phyloP scores from a whole-genome alignment of 1,140 invertebrate genomes.

The Pogonus chalceus region DNA sequence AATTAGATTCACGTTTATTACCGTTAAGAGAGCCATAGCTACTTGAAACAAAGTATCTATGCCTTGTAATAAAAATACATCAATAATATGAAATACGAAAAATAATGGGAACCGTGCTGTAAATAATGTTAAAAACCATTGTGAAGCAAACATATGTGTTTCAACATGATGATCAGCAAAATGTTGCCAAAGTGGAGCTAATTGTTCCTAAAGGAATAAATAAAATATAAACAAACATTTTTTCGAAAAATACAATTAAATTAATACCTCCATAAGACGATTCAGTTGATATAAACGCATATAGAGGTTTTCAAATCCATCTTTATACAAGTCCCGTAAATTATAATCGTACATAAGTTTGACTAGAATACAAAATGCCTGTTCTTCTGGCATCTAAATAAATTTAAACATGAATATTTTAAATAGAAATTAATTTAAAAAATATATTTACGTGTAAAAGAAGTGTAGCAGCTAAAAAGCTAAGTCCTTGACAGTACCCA shows the following conservation, averaged over 20 bases:
- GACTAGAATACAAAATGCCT: slow-evolving; percentile 94
- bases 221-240: slow-evolving; percentile 13
- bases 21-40: slow-evolving; percentile 83
- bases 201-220: slow-evolving; percentile 65
- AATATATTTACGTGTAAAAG: slow-evolving; percentile 76
- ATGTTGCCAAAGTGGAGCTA: slow-evolving; percentile 82
- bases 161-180: slow-evolving; percentile 88
- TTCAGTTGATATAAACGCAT: slow-evolving; percentile 95
- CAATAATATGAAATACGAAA: slow-evolving; percentile 95
- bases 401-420: slow-evolving; percentile 12
- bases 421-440: slow-evolving; percentile 11
- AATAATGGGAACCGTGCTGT: slow-evolving; percentile 96
- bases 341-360: slow-evolving; percentile 96
- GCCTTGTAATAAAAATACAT: slow-evolving; percentile 90
- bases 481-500: slow-evolving; percentile 96
- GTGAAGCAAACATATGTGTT: slow-evolving; percentile 98
- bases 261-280: slow-evolving; percentile 74
- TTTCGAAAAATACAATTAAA: not conserved
- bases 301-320: slow-evolving; percentile 93
- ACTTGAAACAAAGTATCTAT: slow-evolving; percentile 94
- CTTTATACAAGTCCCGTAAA: slow-evolving; percentile 88
- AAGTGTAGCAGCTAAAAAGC: slow-evolving; percentile 91
- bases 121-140: slow-evolving; percentile 99
- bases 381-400: slow-evolving; percentile 96
- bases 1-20: slow-evolving; percentile 34